phyloP scores from a whole-genome alignment of 53 echinoderm and acorn worm species.

The Holothuria scabra region DNA sequence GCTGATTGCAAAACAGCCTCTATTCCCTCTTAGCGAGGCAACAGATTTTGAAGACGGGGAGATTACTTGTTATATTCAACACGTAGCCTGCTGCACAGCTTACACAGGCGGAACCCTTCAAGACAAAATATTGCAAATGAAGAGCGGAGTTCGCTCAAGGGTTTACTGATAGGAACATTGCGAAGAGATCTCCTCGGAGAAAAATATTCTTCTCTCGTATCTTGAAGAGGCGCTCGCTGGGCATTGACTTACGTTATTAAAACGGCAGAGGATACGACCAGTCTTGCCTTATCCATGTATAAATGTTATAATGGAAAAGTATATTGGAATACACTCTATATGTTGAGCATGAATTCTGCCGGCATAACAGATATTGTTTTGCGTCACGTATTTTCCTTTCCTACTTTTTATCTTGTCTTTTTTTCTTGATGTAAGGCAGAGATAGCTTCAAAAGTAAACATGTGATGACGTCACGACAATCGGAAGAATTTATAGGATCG shows the following conservation, averaged over 20 bases:
- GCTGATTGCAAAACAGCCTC: constrained; percentile 24
- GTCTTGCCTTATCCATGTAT: no score
- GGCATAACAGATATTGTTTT: no score
- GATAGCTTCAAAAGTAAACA: no score
- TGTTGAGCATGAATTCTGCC: no score
- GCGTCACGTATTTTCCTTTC: no score
- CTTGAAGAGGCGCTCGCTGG: constrained; percentile 38
- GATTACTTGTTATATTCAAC: constrained; percentile 30
- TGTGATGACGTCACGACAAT: no score
- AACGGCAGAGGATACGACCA: not conserved
- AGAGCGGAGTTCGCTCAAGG: constrained; percentile 19
- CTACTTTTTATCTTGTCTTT: no score
- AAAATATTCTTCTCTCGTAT: constrained; percentile 2
- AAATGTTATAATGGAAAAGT: no score
- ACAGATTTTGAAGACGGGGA: not conserved
- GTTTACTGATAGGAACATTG: constrained; percentile 8
- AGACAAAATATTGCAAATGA: constrained; percentile 31
- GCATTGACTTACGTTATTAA: constrained; percentile 36
- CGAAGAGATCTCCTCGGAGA: not conserved
- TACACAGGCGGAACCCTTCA: constrained; percentile 12
- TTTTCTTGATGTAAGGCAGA: no score
- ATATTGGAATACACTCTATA: no score
- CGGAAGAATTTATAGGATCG: no score
- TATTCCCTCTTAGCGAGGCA: constrained; percentile 8
- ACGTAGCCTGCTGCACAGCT: constrained; percentile 1